phyloP scores from a whole-genome alignment of 2,888 invertebrate species.

The Pollenia labialis region DNA sequence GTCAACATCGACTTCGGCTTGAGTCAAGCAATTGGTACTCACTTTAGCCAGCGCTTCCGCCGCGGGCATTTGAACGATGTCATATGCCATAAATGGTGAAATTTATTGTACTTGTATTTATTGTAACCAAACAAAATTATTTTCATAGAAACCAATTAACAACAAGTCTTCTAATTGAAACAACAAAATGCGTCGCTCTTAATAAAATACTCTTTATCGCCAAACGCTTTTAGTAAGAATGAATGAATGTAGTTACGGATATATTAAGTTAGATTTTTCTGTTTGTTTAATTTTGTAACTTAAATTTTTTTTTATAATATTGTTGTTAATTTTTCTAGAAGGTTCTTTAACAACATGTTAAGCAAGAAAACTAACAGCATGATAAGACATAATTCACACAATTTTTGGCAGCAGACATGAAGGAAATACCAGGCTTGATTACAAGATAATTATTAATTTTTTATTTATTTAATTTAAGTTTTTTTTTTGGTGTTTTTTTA shows the following conservation, averaged over 20 bases:
- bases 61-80: too few relatives aligned
- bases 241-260: constrained; percentile 22
- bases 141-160: too few relatives aligned
- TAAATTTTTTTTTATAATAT: constrained; percentile 50
- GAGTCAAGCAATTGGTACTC: too few relatives aligned
- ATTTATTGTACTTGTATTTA: too few relatives aligned
- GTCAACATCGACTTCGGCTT: too few relatives aligned
- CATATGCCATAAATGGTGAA: too few relatives aligned
- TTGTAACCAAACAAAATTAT: too few relatives aligned
- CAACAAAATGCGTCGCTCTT: too few relatives aligned
- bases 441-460: background rate
- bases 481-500: background rate
- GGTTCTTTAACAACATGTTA: constrained; percentile 62
- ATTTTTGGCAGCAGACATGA: constrained; percentile 33
- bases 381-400: constrained; percentile 47
- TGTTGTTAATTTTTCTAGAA: constrained; percentile 67
- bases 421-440: constrained; percentile 19
- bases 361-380: constrained; percentile 59
- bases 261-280: background rate
- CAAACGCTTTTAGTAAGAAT: too few relatives aligned
- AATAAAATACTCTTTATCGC: constrained; percentile 11
- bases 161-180: too few relatives aligned
- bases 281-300: constrained; percentile 24
- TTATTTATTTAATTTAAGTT: background rate
- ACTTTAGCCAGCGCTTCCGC: too few relatives aligned